These are phyloP conservation scores for Vanessa cardui DNA, from an alignment of 2,888 invertebrate species.

Conservation along the genomic window DNA sequence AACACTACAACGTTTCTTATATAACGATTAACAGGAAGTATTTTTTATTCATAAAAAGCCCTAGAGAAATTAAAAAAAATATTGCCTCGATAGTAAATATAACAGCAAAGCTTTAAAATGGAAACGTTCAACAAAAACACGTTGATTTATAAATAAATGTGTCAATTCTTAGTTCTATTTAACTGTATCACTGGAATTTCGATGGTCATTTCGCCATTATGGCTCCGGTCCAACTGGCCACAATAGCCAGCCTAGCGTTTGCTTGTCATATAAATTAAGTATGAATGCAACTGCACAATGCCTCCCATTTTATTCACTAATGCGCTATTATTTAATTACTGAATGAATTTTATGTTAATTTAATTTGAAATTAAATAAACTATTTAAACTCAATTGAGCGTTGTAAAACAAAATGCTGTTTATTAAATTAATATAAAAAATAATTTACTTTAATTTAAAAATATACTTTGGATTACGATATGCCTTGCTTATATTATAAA, in stretches of 20 bases:
- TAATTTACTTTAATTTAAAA: too few species aligned
- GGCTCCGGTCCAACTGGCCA: conserved; percentile 69
- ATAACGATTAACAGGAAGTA: too few species aligned
- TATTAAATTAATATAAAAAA: too few species aligned
- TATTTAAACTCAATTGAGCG: too few species aligned
- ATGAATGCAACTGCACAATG: conserved; percentile 57
- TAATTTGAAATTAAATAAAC: background rate
- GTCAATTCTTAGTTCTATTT: conserved; percentile 28
- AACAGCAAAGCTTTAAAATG: background rate
- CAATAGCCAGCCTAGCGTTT: conserved; percentile 53
- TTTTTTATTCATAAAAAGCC: too few species aligned
- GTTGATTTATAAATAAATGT: background rate
- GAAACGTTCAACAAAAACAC: background rate
- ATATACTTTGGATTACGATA: too few species aligned
- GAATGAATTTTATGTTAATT: background rate
- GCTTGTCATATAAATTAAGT: conserved; percentile 67
- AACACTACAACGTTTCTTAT: too few species aligned
- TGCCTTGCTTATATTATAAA: too few species aligned
- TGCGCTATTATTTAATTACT: background rate
- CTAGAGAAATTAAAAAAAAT: background rate
- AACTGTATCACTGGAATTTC: conserved; percentile 27
- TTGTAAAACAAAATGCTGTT: too few species aligned
- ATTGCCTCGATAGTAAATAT: background rate
- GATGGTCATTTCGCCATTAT: conserved; percentile 47
- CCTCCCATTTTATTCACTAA: conserved; percentile 53